A percentile compares a stretch with the other conserved stretches of the same genome.
Evolutionary conservation across 2,888 invertebrate genomes (phyloP).

Genomic region (Epinotia bilunana): DNA sequence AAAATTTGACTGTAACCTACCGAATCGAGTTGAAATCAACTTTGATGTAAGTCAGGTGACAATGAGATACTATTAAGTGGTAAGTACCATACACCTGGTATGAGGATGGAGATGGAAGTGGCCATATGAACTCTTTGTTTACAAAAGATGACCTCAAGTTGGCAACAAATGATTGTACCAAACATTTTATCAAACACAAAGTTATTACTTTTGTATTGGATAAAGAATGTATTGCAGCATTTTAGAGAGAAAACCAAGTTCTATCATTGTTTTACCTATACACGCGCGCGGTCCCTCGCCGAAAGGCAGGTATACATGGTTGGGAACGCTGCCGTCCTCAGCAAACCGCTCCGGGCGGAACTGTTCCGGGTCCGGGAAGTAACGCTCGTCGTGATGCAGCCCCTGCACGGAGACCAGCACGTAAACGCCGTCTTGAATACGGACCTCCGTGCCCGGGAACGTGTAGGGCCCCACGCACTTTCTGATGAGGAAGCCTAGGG

Average conservation of each 20-base stretch:
- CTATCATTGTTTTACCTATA: constrained; percentile 47
- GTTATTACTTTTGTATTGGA: no score
- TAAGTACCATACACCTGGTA: no score
- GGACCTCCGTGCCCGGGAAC: constrained; percentile 52
- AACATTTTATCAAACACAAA: no score
- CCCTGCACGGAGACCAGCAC: constrained; percentile 53
- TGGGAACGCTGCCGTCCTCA: constrained; percentile 43
- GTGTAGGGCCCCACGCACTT: constrained; percentile 50
- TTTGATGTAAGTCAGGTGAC: no score
- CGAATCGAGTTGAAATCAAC: no score
- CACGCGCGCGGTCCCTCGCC: constrained; percentile 55
- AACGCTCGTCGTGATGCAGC: constrained; percentile 54
- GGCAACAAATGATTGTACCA: no score
- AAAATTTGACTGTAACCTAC: no score
- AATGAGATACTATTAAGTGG: no score
- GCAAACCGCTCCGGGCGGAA: constrained; percentile 56
- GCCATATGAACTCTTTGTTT: no score
- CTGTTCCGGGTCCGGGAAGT: constrained; percentile 52
- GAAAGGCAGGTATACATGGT: constrained; percentile 53
- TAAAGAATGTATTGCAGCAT: not conserved
- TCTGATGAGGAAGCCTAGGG: constrained; percentile 49
- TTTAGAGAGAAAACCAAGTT: not conserved
- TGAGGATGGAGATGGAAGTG: no score
- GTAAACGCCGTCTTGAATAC: constrained; percentile 51
- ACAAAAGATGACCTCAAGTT: no score